These are phyloP conservation scores for Ctenodactylus gundi DNA, from an alignment of 2,113 vertebrate genomes.

Conservation along the genomic window DNA sequence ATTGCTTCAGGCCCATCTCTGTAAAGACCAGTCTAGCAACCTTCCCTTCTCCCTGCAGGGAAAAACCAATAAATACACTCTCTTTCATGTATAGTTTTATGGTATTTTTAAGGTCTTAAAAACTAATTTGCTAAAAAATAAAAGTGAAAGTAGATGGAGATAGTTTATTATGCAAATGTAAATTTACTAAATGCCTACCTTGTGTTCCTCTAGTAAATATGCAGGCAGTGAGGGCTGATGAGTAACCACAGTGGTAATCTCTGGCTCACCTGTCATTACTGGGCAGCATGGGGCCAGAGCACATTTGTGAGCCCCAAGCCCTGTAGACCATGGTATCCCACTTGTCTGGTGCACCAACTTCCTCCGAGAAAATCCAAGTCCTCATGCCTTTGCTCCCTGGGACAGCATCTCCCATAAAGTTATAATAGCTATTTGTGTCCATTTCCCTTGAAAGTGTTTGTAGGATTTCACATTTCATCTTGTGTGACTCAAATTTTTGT, in stretches of 20 bases:
- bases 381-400: not conserved
- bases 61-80: not conserved
- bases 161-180: not conserved
- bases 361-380: not conserved
- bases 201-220: not conserved
- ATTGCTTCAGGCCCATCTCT: not conserved
- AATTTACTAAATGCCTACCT: not conserved
- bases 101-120: conserved; percentile 26
- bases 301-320: not conserved
- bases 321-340: not conserved
- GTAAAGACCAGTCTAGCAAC: not conserved
- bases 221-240: not conserved
- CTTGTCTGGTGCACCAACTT: not conserved
- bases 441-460: not conserved
- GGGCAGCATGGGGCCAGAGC: not conserved
- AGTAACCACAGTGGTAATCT: too few species aligned
- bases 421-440: not conserved
- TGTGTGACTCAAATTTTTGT: conserved; percentile 21
- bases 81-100: not conserved
- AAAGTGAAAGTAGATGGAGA: not conserved
- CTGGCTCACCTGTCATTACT: not conserved
- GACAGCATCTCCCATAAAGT: not conserved
- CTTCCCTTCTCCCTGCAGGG: not conserved
- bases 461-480: not conserved
- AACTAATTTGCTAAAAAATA: conserved; percentile 24